phyloP scores from a whole-genome alignment of 2,113 vertebrate species.

The Shinisaurus crocodilurus region DNA sequence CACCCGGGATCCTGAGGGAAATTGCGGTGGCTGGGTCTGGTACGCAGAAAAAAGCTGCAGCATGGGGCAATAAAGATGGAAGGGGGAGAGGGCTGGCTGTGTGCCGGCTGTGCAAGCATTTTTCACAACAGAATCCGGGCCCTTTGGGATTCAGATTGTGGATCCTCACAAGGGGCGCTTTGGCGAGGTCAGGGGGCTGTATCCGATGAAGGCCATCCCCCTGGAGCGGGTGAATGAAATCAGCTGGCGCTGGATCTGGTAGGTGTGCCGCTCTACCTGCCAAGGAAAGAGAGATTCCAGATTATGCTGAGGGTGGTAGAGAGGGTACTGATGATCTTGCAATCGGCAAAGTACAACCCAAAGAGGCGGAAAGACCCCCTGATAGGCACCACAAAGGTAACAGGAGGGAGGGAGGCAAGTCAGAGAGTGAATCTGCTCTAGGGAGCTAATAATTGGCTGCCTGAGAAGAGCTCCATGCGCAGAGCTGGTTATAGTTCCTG shows the following conservation, averaged over 20 bases:
- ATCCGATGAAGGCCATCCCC: constrained; percentile 75
- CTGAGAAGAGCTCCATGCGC: not conserved
- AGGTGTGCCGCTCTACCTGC: constrained; percentile 82
- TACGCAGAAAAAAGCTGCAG: too few relatives aligned
- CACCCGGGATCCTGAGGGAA: too few relatives aligned
- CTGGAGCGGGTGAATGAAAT: constrained; percentile 74
- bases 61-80: too few relatives aligned
- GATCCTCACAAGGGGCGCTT: constrained; percentile 50
- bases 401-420: not conserved
- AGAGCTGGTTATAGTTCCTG: not conserved
- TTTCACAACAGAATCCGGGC: too few relatives aligned
- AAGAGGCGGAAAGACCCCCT: not conserved
- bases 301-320: too few relatives aligned
- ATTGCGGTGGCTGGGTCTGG: too few relatives aligned
- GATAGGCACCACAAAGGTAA: not conserved
- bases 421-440: not conserved
- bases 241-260: constrained; percentile 75
- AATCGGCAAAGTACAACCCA: not conserved
- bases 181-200: constrained; percentile 81
- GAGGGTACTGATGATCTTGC: not conserved
- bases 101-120: too few relatives aligned
- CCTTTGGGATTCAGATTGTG: too few relatives aligned
- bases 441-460: too few relatives aligned
- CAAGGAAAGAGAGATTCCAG: not conserved
- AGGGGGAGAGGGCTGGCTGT: too few relatives aligned